Evolutionary conservation across 2,113 vertebrate species (phyloP), one percentile per base, ranked within the genome.

Genomic region (Platysteira castanea): DNA sequence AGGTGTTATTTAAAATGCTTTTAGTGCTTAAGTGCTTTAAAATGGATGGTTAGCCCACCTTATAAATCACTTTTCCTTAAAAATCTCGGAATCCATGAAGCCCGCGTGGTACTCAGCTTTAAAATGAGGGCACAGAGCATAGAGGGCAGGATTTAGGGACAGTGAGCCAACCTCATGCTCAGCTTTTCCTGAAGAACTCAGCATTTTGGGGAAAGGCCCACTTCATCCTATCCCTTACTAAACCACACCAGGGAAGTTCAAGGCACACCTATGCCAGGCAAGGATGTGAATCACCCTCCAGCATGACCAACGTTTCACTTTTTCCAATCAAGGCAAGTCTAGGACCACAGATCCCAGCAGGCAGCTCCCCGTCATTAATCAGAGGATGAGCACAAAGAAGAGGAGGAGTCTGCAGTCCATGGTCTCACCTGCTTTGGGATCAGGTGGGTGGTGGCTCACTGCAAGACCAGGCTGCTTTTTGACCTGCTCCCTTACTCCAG

Each of bases 101-200:
- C 4, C 23, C 5, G 5, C 0, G 0, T 3, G 3, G 6, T 15
- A 69, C 21, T 47, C 42, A 2, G 65, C 15, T 74, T 82, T 37
- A 63, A 68, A 59, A 39, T 4, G 30, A 79, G 13, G 21, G 23
- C 23, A 46, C 6, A 12, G 28, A 5, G 19, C 41, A 65, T 15
- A 53, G 27, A 50, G 21, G 9, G 22, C 6, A 39, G 19, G 12
- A 59, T 21, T 46, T 64, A 42, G 16, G 56, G 64, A 56, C 41
- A 27, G 54, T 0, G 6, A 69, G 24, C 21, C 39, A 42, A 24
- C 42, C 37, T 37, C 16, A 44, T 0, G 3, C 11, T 61, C 42
- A 39, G n/a, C 6, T 18, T 67, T 52, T n/a, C 42, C 47, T 42
- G 16, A 42, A 49, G 53, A 47, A 3, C 7, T 20, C 23, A 59